phyloP scores from a whole-genome alignment of 2,888 invertebrate species.

The Apodemia mormo region DNA sequence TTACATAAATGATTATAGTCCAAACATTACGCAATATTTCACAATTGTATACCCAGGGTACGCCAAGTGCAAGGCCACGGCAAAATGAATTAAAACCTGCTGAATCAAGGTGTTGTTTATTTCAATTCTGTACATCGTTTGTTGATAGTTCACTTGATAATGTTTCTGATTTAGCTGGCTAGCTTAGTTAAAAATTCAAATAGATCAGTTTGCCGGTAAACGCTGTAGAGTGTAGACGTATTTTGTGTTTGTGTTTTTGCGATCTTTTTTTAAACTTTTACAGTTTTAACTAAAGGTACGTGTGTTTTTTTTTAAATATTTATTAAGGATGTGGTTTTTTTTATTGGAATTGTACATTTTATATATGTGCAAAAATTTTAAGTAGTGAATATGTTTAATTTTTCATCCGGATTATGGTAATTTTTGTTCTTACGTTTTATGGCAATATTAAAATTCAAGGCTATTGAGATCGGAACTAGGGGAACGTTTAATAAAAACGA shows the following conservation, averaged over 20 bases:
- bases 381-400: no score
- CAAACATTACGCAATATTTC: not conserved
- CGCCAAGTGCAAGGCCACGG: conserved; percentile 7
- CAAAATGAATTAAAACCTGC: not conserved
- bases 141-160: not conserved
- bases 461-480: no score
- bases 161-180: not conserved
- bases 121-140: not conserved
- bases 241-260: conserved; percentile 9
- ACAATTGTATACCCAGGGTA: not conserved
- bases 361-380: not conserved
- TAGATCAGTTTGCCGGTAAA: conserved; percentile 1
- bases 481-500: no score
- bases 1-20: not conserved
- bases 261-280: not conserved
- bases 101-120: not conserved
- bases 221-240: not conserved
- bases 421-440: no score
- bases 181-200: not conserved
- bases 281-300: not conserved
- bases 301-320: not conserved
- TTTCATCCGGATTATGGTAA: no score
- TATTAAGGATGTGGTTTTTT: not conserved
- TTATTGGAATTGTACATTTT: not conserved
- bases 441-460: no score